Evolutionary conservation across 2,113 vertebrate genomes (phyloP).

Genomic region (Strigops habroptila): DNA sequence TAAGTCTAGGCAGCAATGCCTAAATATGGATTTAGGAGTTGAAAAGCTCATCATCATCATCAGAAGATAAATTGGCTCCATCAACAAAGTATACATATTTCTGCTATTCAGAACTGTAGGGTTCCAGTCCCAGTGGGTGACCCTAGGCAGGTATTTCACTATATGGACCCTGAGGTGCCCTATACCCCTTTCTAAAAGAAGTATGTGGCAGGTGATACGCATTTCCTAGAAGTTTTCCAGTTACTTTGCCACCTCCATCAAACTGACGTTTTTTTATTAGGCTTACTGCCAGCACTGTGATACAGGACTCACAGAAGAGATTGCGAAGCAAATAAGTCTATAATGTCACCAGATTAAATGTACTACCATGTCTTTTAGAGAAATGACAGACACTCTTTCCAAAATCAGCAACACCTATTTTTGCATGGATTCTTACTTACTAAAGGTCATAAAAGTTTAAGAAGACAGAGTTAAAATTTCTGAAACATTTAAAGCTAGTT

Average conservation of each 20-base stretch:
- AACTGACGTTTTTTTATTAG: not conserved
- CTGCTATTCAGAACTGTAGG: not conserved
- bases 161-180: not conserved
- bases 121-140: not conserved
- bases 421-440: not conserved
- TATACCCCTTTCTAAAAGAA: not conserved
- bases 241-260: not conserved
- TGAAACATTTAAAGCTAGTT: not conserved
- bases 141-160: not conserved
- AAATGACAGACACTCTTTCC: not conserved
- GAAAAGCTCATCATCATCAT: not conserved
- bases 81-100: not conserved
- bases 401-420: not conserved
- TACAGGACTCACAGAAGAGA: not conserved
- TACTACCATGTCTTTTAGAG: not conserved
- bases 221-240: not conserved
- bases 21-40: not conserved
- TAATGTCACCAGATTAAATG: not conserved
- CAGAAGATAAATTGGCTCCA: not conserved
- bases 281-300: not conserved
- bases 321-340: not conserved
- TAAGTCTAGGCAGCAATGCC: not conserved
- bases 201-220: not conserved
- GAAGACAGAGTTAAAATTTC: not conserved
- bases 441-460: not conserved